phyloP scores from a whole-genome alignment of 2,113 vertebrate species.

The Campylomormyrus numenius region DNA sequence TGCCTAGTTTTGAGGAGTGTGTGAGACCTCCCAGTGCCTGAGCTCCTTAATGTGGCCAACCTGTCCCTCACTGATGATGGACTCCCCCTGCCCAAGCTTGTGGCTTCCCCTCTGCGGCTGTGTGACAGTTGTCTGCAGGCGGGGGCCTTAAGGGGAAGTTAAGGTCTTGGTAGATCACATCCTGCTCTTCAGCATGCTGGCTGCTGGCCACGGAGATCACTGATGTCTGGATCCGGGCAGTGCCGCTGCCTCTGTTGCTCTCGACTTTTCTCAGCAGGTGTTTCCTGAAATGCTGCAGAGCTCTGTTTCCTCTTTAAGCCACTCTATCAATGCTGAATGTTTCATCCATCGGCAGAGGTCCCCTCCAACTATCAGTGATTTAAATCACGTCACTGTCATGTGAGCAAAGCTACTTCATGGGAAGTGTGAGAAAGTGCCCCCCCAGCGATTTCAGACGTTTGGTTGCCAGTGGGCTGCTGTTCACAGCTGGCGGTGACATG shows the following conservation, averaged over 20 bases:
- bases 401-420: neutral
- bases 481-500: neutral
- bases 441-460: neutral
- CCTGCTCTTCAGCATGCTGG: neutral
- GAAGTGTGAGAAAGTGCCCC: neutral
- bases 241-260: neutral
- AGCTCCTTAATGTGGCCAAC: neutral
- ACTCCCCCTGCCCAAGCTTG: neutral
- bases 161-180: neutral
- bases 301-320: neutral
- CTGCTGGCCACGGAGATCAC: neutral
- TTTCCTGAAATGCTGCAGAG: neutral
- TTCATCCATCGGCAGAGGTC: neutral
- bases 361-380: neutral
- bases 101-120: neutral
- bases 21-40: neutral
- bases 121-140: neutral
- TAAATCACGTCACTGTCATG: neutral
- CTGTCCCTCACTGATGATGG: neutral
- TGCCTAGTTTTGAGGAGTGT: neutral
- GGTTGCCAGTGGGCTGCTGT: neutral
- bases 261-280: neutral
- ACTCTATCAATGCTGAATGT: neutral
- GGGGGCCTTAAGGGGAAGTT: neutral
- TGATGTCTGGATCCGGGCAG: neutral